A percentile compares a stretch with the other conserved stretches of the same genome.
Evolutionary conservation across 1,140 invertebrate genomes (phyloP).

Genomic region (Drosophila sturtevanti): DNA sequence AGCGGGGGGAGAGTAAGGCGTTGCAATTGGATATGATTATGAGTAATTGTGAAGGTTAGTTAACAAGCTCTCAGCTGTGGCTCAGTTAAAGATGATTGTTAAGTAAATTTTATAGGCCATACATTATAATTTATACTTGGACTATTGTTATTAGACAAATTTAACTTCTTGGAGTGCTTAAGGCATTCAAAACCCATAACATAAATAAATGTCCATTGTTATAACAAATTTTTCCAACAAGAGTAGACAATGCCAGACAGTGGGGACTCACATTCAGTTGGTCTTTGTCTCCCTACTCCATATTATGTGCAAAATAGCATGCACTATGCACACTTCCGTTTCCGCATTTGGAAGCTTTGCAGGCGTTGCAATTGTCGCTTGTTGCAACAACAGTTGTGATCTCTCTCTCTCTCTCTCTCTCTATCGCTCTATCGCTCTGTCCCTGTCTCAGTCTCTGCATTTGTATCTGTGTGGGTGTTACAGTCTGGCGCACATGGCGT

Average conservation of each 20-base stretch:
- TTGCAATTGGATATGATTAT: conserved; percentile 58
- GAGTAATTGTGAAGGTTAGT: conserved; percentile 62
- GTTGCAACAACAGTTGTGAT: conserved; percentile 43
- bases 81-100: neutral
- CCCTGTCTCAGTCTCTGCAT: conserved; percentile 11
- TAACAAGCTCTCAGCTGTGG: conserved; percentile 11
- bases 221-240: conserved; percentile 26
- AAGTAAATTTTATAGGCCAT: neutral
- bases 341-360: conserved; percentile 66
- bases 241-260: conserved; percentile 15
- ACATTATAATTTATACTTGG: neutral
- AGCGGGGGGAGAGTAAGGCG: conserved; percentile 30
- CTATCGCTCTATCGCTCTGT: conserved; percentile 9
- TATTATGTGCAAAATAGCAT: conserved; percentile 75
- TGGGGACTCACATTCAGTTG: neutral
- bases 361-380: conserved; percentile 79
- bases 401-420: conserved; percentile 8
- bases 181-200: conserved; percentile 26
- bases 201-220: conserved; percentile 43
- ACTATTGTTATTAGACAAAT: neutral
- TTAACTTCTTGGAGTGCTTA: neutral
- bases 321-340: conserved; percentile 76
- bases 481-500: conserved; percentile 66
- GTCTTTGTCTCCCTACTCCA: conserved; percentile 13
- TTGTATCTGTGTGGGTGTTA: conserved; percentile 43